These are phyloP conservation scores for Choloepus didactylus DNA, from an alignment of 2,797 vertebrate genomes.

Conservation along the genomic window DNA sequence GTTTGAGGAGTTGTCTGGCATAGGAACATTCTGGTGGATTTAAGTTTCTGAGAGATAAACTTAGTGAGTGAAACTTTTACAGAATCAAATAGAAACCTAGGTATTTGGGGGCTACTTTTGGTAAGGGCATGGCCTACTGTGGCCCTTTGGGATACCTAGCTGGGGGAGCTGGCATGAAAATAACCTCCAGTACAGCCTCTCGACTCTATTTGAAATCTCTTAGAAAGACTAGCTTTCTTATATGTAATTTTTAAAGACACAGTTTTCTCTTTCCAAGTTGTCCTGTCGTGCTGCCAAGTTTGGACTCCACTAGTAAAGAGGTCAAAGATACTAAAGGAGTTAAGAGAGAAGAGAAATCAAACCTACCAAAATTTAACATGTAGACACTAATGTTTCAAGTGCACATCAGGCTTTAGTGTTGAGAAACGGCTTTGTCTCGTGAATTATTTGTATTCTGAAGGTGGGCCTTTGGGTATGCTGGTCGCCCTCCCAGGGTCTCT, in stretches of 20 bases:
- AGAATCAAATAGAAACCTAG: too few relatives aligned
- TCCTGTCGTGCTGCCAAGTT: background rate
- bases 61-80: too few relatives aligned
- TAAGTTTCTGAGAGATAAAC: too few relatives aligned
- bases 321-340: background rate
- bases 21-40: too few relatives aligned
- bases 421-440: background rate
- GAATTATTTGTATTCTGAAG: background rate
- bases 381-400: background rate
- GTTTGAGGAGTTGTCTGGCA: too few relatives aligned
- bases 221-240: background rate
- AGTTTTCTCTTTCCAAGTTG: background rate
- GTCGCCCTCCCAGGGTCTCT: background rate
- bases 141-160: too few relatives aligned
- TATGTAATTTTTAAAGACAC: rapidly evolving
- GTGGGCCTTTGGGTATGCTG: background rate
- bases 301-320: background rate
- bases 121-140: too few relatives aligned
- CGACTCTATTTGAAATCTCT: too few relatives aligned
- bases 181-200: too few relatives aligned
- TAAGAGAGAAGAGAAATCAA: background rate
- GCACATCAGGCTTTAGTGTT: background rate
- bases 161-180: too few relatives aligned
- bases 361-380: too few relatives aligned
- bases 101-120: too few relatives aligned